Evolutionary conservation across 2,113 vertebrate species (phyloP), one percentile per base, ranked within the genome.

Genomic region (Corynorhinus townsendii): DNA sequence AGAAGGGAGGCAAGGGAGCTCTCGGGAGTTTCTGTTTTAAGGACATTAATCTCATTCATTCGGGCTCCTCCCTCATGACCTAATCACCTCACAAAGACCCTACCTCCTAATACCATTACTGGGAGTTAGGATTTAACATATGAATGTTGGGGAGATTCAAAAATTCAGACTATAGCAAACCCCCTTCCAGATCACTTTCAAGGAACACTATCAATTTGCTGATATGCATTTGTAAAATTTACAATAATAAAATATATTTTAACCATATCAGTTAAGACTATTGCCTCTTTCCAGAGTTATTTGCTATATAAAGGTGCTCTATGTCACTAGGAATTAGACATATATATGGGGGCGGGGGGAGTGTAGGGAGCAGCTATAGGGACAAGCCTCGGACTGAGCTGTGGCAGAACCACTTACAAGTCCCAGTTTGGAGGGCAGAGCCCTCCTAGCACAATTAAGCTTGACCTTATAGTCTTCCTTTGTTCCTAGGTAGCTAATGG

Each of bases 161-260:
- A 69, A 45, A 30, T 54, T 43, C 43, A 75, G 35, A 16, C 30
- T 89, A 14, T 38, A 68, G 45, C 59, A 76, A 59, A 56, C 3
- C 7, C 17, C 47, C 28, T 59, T 87, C 19, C 19, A n/a, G 69
- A 43, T 68, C 3, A 20, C 49, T 19, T 69, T 93, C 35, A 11
- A 79, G 59, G 22, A 81, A 0, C 52, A 64, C 28, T 19, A 35
- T 43, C 45, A 76, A 22, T 64, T 33, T 76, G 47, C 54, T 76
- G 40, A 19, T 9, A 28, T 62, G 19, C 47, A 7, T 88, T 90
- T 88, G 35, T 91, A 86, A 93, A 89, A 86, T 43, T 26, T 30
- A 11, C 22, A 56, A 11, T 64, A 6, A 35, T 56, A 24, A 20
- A 56, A 71, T 80, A 22, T 19, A 64, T 85, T 89, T 86, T 76